phyloP scores from a whole-genome alignment of 2,888 invertebrate species.

The Rhogogaster chlorosoma region DNA sequence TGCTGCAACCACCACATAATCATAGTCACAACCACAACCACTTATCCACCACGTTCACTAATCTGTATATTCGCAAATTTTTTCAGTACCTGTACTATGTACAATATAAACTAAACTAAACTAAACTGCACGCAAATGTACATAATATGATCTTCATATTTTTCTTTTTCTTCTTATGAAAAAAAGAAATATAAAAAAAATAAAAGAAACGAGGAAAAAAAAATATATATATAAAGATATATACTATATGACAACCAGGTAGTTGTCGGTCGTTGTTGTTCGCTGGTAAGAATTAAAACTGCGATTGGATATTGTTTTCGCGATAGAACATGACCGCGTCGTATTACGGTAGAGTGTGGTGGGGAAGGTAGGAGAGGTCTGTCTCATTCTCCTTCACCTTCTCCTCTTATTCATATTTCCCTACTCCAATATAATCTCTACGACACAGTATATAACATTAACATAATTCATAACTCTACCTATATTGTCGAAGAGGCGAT shows the following conservation, averaged over 20 bases:
- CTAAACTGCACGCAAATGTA: neutral
- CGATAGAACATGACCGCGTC: constrained; percentile 5
- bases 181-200: no score
- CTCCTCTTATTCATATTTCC: neutral
- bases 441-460: neutral
- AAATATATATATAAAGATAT: no score
- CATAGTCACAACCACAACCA: neutral
- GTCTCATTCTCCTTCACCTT: neutral
- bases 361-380: neutral
- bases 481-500: neutral
- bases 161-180: neutral
- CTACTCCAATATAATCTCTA: neutral
- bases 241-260: neutral
- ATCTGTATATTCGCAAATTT: neutral
- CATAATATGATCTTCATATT: neutral
- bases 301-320: constrained; percentile 9
- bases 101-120: neutral
- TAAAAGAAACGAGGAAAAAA: neutral
- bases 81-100: neutral
- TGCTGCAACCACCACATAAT: neutral
- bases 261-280: neutral
- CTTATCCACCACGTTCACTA: neutral
- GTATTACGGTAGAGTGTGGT: neutral
- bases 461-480: neutral
- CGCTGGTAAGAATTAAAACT: neutral